phyloP scores from a whole-genome alignment of 2,888 invertebrate genomes.

The Hypomecis atomaria region DNA sequence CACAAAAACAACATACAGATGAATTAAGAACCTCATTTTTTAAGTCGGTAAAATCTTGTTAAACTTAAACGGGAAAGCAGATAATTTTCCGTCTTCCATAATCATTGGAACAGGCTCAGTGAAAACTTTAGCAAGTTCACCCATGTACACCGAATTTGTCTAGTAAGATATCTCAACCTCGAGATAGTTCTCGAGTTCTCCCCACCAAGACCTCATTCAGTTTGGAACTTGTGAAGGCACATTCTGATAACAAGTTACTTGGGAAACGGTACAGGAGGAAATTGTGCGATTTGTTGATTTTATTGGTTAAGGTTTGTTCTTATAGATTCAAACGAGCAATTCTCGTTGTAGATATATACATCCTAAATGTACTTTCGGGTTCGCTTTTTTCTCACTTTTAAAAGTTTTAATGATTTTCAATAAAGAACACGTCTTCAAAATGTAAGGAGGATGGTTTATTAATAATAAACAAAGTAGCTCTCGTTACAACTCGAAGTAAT shows the following conservation, averaged over 20 bases:
- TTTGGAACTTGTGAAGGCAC: conserved; percentile 2
- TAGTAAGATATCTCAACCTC: conserved; percentile 4
- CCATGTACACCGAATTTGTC: conserved; percentile 3
- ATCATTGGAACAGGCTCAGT: background rate
- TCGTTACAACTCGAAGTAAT: too few relatives aligned
- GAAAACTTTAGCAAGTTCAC: conserved; percentile 2
- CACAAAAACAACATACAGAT: too few relatives aligned
- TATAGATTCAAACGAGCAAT: background rate
- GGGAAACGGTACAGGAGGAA: background rate
- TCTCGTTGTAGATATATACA: too few relatives aligned
- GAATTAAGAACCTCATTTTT: too few relatives aligned
- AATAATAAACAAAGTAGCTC: too few relatives aligned
- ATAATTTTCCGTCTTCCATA: too few relatives aligned
- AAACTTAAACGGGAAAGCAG: background rate
- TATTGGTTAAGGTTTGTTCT: too few relatives aligned
- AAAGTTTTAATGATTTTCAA: too few relatives aligned
- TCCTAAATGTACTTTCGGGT: too few relatives aligned
- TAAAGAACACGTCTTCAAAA: too few relatives aligned
- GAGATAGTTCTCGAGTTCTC: conserved; percentile 14
- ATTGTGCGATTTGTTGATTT: background rate
- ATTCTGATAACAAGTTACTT: conserved; percentile 4
- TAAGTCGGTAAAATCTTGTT: background rate
- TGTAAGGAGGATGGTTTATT: too few relatives aligned
- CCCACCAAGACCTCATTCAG: conserved; percentile 10
- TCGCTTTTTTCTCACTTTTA: too few relatives aligned